Evolutionary conservation across 1,140 invertebrate species (phyloP).

Genomic region (Pteromalus puparum): DNA sequence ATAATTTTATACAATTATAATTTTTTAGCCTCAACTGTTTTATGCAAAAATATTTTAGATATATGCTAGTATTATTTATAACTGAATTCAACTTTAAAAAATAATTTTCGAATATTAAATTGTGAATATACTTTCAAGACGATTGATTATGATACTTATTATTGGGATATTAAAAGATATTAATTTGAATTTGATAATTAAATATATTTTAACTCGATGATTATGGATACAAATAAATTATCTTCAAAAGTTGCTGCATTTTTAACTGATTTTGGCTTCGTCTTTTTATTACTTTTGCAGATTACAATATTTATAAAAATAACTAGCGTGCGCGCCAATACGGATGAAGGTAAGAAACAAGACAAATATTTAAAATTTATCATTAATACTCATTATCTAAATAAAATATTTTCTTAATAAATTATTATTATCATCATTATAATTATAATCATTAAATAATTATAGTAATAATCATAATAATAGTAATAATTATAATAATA

Average conservation of each 20-base stretch:
- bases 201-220: not conserved
- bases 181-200: not conserved
- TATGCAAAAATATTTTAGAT: not conserved
- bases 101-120: not conserved
- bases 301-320: constrained; percentile 24
- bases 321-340: not conserved
- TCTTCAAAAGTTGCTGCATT: not conserved
- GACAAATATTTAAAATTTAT: too few relatives aligned
- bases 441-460: too few relatives aligned
- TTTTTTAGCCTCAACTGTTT: not conserved
- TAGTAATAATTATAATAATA: too few relatives aligned
- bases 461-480: too few relatives aligned
- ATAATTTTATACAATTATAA: not conserved
- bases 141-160: constrained; percentile 3
- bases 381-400: not conserved
- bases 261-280: not conserved
- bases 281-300: not conserved
- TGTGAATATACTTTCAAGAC: not conserved
- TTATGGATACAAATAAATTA: not conserved
- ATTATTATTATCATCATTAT: too few relatives aligned
- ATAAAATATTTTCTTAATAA: too few relatives aligned
- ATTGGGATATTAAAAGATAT: not conserved
- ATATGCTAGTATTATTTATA: not conserved
- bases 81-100: not conserved
- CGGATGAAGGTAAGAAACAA: constrained; percentile 18